A percentile compares a stretch with the other conserved stretches of the same genome.
Conservation (phyloP, 2,888 invertebrate species). For the Volucella inanis region DNA sequence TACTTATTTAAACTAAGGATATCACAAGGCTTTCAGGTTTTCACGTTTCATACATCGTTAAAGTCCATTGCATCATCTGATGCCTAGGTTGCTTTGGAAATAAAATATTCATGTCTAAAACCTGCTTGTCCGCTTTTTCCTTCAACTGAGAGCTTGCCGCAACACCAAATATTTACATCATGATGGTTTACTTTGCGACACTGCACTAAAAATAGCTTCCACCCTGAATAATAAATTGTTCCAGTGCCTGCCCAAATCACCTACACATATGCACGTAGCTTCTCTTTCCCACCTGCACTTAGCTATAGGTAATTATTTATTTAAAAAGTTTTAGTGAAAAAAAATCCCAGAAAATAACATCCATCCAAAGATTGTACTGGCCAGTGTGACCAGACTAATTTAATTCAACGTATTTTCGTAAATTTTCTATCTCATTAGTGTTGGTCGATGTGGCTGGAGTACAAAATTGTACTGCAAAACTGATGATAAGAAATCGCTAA, state of each 20-base stretch:
- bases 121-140: background rate
- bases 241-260: background rate
- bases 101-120: slow-evolving; percentile 4
- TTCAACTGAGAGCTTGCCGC: slow-evolving; percentile 3
- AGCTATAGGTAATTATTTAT: slow-evolving; percentile 37
- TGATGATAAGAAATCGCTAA: too few relatives aligned
- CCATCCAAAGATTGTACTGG: too few relatives aligned
- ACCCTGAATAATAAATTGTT: slow-evolving; percentile 26
- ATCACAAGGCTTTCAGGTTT: too few relatives aligned
- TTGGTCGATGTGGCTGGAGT: too few relatives aligned
- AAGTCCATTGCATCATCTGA: slow-evolving; percentile 6
- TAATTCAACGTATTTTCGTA: too few relatives aligned
- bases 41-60: too few relatives aligned
- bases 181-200: slow-evolving; percentile 12
- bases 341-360: too few relatives aligned
- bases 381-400: too few relatives aligned
- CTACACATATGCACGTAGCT: background rate
- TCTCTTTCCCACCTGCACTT: background rate
- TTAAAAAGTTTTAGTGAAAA: slow-evolving; percentile 24
- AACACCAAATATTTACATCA: slow-evolving; percentile 4
- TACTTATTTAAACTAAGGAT: too few relatives aligned
- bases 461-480: too few relatives aligned
- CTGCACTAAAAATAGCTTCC: background rate
- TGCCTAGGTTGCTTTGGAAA: background rate
- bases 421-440: too few relatives aligned